Percentiles rank a stretch among this genome's conserved stretches.
Evolutionary conservation across 2,888 invertebrate genomes (phyloP).

Genomic region (Drosophila barbarae): DNA sequence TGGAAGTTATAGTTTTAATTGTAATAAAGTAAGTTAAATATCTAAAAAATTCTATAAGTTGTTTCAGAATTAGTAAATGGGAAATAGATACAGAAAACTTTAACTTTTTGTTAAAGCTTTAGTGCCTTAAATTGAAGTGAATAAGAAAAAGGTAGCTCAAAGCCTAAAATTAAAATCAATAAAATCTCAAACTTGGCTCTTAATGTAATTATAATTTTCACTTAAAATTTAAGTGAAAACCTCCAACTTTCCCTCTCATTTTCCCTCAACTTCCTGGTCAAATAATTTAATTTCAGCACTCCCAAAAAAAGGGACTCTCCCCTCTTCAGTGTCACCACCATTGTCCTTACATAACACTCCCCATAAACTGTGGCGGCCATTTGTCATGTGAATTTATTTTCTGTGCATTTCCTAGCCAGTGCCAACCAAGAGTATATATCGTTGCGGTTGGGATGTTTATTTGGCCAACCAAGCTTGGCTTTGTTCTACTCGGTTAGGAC

Average conservation of each 20-base stretch:
- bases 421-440: conserved; percentile 10
- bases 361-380: conserved; percentile 29
- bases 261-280: conserved; percentile 7
- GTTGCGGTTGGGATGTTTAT: conserved; percentile 22
- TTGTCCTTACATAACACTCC: conserved; percentile 23
- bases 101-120: background rate
- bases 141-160: background rate
- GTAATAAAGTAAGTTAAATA: background rate
- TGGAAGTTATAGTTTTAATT: background rate
- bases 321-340: background rate
- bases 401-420: conserved; percentile 30
- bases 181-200: background rate
- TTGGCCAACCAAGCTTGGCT: conserved; percentile 14
- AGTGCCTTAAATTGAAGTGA: background rate
- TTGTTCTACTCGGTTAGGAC: conserved; percentile 11
- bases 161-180: background rate
- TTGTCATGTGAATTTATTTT: conserved; percentile 37
- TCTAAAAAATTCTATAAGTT: background rate
- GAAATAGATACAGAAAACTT: too few relatives aligned
- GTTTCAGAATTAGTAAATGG: too few relatives aligned
- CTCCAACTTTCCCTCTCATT: background rate
- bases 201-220: background rate
- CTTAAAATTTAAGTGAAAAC: background rate
- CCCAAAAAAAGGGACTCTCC: background rate
- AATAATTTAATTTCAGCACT: background rate